phyloP scores from a whole-genome alignment of 1,140 invertebrate species.

The Megalopta genalis region DNA sequence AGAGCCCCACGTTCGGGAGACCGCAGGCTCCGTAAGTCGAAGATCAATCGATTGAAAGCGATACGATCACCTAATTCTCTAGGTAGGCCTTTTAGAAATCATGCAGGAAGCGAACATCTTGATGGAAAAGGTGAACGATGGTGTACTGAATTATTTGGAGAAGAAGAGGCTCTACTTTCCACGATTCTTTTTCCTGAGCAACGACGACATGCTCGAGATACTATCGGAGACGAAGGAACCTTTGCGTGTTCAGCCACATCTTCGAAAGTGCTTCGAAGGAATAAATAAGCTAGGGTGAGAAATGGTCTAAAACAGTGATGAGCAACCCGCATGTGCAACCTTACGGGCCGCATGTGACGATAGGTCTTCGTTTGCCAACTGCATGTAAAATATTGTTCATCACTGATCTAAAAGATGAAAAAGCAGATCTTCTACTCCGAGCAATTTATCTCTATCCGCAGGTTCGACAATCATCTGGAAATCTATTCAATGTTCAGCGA shows the following conservation, averaged over 20 bases:
- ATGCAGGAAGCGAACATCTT: constrained; percentile 87
- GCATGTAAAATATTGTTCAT: too few species aligned
- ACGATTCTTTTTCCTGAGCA: constrained; percentile 96
- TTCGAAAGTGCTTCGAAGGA: constrained; percentile 94
- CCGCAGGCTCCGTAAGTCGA: constrained; percentile 82
- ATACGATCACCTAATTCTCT: neutral
- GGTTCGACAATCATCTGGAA: constrained; percentile 88
- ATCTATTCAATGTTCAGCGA: constrained; percentile 92
- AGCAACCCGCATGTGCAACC: too few species aligned
- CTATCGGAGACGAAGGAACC: constrained; percentile 95
- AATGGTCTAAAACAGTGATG: too few species aligned
- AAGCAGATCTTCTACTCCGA: too few species aligned
- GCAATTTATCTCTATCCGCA: constrained; percentile 22
- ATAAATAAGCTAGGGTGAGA: constrained; percentile 76
- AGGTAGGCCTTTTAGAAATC: constrained; percentile 86
- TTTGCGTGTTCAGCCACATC: constrained; percentile 91
- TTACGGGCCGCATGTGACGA: too few species aligned
- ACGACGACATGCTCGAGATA: constrained; percentile 97
- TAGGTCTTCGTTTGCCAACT: too few species aligned
- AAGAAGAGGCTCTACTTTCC: constrained; percentile 95
- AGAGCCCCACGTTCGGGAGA: constrained; percentile 88
- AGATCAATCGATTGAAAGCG: neutral
- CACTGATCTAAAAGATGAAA: neutral
- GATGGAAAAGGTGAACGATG: constrained; percentile 91
- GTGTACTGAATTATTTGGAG: constrained; percentile 94